Base-by-base conservation (phyloP, 2,113 vertebrate species). In the Anseranas semipalmata region DNA sequence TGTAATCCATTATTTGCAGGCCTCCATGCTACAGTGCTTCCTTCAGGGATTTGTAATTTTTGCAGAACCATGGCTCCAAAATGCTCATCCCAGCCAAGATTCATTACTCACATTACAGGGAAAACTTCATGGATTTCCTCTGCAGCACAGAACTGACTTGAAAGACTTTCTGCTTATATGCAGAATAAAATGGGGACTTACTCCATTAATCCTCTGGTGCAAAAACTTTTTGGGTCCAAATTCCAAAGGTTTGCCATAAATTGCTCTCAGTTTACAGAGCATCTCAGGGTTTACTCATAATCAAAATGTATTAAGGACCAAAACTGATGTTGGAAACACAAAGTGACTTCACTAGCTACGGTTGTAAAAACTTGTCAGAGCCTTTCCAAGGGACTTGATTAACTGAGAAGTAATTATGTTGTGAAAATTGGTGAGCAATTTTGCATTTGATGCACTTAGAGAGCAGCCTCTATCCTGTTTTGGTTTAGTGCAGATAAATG, bases 21-120 rank as follows among this genome's bases (percentile, higher is more conserved):
- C 89, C 82, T 96, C 96, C 96, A 94, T 59, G 95, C 93, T 96
- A 95, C 71, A 18, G 28, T 90, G 62, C 91, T 96, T 95, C 97
- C 97, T 97, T 85, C 59, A 43, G 95, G 97, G 97, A 98, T 94
- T 93, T 96, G 90, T 83, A 96, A 87, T 89, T 89, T 97, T 68
- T 97, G 91, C 95, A 95, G 96, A 97, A 89, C 80, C 76, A 88
- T 88, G 93, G 55, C 95, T 97, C 92, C 88, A 93, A 95, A 96
- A 95, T 60, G 94, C 90, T 93, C 85, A 76, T 95, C 91, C 77
- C 43, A 96, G 97, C 97, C 97, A 97, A 97, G 91, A 91, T 87
- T 95, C 97, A 97, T 97, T 97, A 97, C 87, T 98, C 93, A 92
- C 32, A 1, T 85, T 78, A 79, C 72, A 94, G 95, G 84, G 93